Percentiles rank a stretch among this genome's conserved stretches.
phyloP scores from a whole-genome alignment of 2,888 invertebrate species.

The Creontiades dilutus region DNA sequence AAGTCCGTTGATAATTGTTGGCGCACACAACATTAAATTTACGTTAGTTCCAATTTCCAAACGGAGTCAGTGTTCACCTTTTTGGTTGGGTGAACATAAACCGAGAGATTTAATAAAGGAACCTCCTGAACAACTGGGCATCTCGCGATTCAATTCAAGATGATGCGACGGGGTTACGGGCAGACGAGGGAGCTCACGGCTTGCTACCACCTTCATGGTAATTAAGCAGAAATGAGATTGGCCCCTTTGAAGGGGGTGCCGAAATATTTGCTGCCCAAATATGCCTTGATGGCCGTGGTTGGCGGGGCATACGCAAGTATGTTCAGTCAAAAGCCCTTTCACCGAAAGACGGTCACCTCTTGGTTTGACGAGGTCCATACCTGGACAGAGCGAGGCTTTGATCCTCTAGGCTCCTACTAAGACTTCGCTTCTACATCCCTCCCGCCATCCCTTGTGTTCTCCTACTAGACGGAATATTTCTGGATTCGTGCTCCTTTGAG shows the following conservation, averaged over 20 bases:
- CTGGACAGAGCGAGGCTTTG: conserved; percentile 34
- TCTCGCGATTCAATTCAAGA: conserved; percentile 67
- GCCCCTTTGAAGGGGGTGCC: conserved; percentile 68
- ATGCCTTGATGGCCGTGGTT: conserved; percentile 64
- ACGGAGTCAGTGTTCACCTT: conserved; percentile 65
- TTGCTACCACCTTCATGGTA: conserved; percentile 61
- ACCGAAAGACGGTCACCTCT: conserved; percentile 50
- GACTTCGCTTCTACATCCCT: conserved; percentile 30
- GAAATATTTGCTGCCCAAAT: conserved; percentile 70
- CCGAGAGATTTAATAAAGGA: conserved; percentile 60
- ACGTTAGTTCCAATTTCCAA: conserved; percentile 69
- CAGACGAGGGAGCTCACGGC: conserved; percentile 17
- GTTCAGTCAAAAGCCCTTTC: conserved; percentile 65
- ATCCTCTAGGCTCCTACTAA: conserved; percentile 42
- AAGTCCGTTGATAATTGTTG: conserved; percentile 64
- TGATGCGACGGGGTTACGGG: conserved; percentile 35
- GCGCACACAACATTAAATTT: conserved; percentile 71
- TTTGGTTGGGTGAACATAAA: conserved; percentile 66
- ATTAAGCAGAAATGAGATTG: conserved; percentile 70
- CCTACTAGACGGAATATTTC: conserved; percentile 38
- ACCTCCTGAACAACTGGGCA: conserved; percentile 68
- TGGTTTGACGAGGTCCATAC: conserved; percentile 52
- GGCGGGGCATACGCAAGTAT: conserved; percentile 59
- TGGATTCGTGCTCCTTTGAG: conserved; percentile 52
- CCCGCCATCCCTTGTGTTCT: background rate